Evolutionary conservation across 2,888 invertebrate species (phyloP).

Genomic region (Nowickia ferox): DNA sequence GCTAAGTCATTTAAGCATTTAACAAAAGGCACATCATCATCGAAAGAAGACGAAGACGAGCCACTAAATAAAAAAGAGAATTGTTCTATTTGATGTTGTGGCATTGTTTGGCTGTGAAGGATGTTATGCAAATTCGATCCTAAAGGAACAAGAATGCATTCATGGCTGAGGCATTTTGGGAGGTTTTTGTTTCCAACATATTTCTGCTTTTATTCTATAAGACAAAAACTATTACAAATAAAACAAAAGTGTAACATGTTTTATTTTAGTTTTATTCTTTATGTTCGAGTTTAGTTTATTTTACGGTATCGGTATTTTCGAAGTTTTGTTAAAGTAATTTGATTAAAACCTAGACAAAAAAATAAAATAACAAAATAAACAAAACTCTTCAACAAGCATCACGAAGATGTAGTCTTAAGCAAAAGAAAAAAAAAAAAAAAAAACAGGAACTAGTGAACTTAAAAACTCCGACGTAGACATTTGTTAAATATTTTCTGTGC

Average conservation of each 20-base stretch:
- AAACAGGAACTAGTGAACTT: conserved; percentile 62
- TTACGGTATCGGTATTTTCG: conserved; percentile 56
- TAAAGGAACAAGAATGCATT: conserved; percentile 41
- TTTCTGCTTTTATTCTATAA: conserved; percentile 20
- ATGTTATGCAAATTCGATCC: conserved; percentile 68
- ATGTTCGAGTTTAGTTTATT: conserved; percentile 32
- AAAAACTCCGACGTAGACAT: conserved; percentile 67
- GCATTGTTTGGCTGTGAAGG: conserved; percentile 59
- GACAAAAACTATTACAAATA: conserved; percentile 63
- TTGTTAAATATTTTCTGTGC: conserved; percentile 57
- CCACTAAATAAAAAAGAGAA: conserved; percentile 20
- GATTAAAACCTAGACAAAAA: conserved; percentile 62
- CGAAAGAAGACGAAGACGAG: conserved; percentile 25
- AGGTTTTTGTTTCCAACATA: conserved; percentile 9
- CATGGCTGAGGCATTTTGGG: conserved; percentile 40
- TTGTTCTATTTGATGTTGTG: conserved; percentile 50
- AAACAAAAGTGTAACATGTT: conserved; percentile 59
- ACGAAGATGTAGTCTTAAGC: conserved; percentile 64
- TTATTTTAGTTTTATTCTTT: conserved; percentile 16
- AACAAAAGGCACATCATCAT: conserved; percentile 59
- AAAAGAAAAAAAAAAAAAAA: conserved; percentile 16
- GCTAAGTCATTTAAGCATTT: conserved; percentile 15
- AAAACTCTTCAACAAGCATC: conserved; percentile 51
- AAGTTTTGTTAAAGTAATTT: conserved; percentile 65
- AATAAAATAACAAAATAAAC: conserved; percentile 20